Base-by-base conservation (phyloP, 2,113 vertebrate species). In the Tetrao urogallus region DNA sequence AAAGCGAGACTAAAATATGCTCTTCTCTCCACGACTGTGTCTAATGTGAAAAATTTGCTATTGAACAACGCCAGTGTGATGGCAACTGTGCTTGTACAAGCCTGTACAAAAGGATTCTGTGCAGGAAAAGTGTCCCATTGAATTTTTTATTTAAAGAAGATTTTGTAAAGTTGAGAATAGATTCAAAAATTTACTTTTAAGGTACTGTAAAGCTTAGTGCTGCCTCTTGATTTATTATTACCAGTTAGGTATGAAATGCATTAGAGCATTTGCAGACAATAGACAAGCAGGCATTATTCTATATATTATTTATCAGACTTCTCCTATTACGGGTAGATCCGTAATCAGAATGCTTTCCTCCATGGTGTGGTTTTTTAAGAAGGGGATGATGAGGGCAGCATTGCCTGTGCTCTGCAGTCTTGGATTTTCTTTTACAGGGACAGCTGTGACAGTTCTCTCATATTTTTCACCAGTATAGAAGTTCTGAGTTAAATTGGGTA, bases 231-330 rank as follows among this genome's bases (percentile, higher is more conserved):
- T 86, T 94, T 94, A 65, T 94, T 94, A 61, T 92, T 94, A 67
- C n/a, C 80, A 75, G 18, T 81, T 82, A 92, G 48, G 48, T 81
- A 36, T 90, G 85, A 88, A 91, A 74, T 90, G 61, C 89, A 92
- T 94, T 90, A 91, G 64, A 80, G 64, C 72, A 60, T 89, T 96
- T 96, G 56, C 87, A 93, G 91, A 61, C 82, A 83, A 57, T 89
- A 91, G 89, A 72, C 82, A 92, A 80, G 82, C 87, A 94, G 7
- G 6, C 87, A 86, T 96, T 94, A 78, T 82, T 94, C 79, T 83
- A 83, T 94, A 56, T 93, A 96, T 95, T 96, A 94, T 96, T 96
- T 96, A 96, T 92, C 78, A 94, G 42, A 61, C 89, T 90, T 96
- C 89, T 96, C 85, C 72, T 93, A 27, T 95, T 95, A 94, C 94